Percentiles rank a stretch among this genome's conserved stretches.
Conservation (phyloP, 2,113 vertebrate genomes). For the Pycnonotus jocosus region DNA sequence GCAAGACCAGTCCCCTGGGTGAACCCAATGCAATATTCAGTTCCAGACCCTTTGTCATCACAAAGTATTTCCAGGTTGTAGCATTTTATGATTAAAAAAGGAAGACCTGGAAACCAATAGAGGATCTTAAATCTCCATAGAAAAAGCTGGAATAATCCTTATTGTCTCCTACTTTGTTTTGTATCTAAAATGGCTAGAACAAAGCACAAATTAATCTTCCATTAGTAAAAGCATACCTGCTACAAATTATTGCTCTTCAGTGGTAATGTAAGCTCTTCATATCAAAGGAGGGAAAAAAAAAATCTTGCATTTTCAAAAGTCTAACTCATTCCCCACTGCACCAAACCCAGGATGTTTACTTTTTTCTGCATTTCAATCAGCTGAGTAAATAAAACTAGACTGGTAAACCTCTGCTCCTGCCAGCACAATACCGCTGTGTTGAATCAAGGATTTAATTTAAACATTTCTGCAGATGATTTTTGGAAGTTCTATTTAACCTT, state of each 20-base stretch:
- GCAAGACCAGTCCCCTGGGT: not conserved
- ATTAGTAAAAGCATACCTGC: not conserved
- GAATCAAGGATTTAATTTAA: conserved; percentile 41
- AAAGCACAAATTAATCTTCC: not conserved
- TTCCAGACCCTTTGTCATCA: not conserved
- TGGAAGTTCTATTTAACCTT: conserved; percentile 41
- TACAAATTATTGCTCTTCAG: not conserved
- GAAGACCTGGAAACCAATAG: not conserved
- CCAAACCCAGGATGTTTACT: conserved; percentile 35
- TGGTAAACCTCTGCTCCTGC: not conserved
- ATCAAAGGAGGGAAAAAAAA: not conserved
- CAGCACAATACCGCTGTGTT: not conserved
- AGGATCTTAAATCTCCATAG: not conserved
- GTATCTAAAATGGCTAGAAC: not conserved
- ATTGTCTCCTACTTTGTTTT: not conserved
- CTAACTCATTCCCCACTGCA: not conserved
- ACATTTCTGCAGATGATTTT: conserved; percentile 18
- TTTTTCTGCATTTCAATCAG: conserved; percentile 47
- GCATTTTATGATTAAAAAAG: not conserved
- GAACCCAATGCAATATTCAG: not conserved
- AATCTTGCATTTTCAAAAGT: not conserved
- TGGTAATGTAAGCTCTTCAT: not conserved
- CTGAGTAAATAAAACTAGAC: conserved; percentile 43
- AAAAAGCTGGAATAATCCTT: not conserved
- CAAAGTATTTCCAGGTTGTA: not conserved